phyloP scores from a whole-genome alignment of 2,888 invertebrate species.

The Limnephilus rhombicus region DNA sequence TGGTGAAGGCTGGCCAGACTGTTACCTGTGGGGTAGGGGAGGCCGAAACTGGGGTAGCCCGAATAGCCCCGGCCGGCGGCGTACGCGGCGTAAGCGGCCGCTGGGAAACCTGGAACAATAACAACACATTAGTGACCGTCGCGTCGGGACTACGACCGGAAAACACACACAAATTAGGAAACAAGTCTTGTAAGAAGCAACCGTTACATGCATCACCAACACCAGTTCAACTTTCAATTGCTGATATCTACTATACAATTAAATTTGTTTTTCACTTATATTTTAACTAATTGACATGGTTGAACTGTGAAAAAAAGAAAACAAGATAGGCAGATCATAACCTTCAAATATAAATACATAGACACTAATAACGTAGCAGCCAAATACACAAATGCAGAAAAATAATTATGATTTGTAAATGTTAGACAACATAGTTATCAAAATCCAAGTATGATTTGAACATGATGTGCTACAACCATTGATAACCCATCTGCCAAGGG shows the following conservation, averaged over 20 bases:
- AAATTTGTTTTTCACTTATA: background rate
- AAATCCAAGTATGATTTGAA: too few relatives aligned
- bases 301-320: background rate
- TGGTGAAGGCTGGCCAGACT: constrained; percentile 88
- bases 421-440: too few relatives aligned
- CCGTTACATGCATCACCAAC: background rate
- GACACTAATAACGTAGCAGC: background rate
- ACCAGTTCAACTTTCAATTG: background rate
- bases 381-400: background rate
- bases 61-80: constrained; percentile 98
- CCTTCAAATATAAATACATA: background rate
- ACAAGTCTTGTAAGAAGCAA: background rate
- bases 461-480: background rate
- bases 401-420: background rate
- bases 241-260: background rate
- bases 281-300: background rate
- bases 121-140: background rate
- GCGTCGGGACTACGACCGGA: background rate
- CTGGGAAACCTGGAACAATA: constrained; percentile 90
- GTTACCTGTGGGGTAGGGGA: constrained; percentile 98
- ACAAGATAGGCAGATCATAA: background rate
- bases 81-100: constrained; percentile 96
- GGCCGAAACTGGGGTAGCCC: constrained; percentile 98
- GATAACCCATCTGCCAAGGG: background rate
- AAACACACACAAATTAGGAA: background rate